Evolutionary conservation across 1,140 invertebrate species (phyloP).

Genomic region (Manduca sexta): DNA sequence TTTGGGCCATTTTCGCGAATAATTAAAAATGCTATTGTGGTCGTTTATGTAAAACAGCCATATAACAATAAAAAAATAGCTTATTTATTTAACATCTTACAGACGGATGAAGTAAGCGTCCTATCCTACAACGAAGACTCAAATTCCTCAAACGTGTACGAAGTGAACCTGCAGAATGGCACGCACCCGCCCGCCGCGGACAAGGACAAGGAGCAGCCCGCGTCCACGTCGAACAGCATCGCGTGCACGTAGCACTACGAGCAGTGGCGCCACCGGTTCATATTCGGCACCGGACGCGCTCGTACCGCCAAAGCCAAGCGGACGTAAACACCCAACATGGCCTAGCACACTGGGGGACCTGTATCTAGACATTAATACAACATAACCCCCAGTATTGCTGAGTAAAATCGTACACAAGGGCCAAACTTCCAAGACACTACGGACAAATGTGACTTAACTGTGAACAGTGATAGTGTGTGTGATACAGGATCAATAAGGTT

Average conservation of each 20-base stretch:
- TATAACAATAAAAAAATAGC: too few species aligned
- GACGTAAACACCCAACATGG: constrained; percentile 22
- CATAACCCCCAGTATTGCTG: too few species aligned
- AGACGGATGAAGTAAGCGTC: constrained; percentile 61
- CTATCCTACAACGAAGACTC: constrained; percentile 65
- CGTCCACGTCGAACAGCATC: constrained; percentile 44
- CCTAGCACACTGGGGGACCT: too few species aligned
- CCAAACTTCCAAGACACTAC: too few species aligned
- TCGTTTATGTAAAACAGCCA: too few species aligned
- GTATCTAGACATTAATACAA: too few species aligned
- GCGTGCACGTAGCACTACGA: constrained; percentile 67
- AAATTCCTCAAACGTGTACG: constrained; percentile 61
- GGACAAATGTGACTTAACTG: too few species aligned
- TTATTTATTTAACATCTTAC: constrained; percentile 9
- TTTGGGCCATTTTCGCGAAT: too few species aligned
- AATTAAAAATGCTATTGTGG: too few species aligned
- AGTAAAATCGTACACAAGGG: too few species aligned
- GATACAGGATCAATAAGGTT: too few species aligned
- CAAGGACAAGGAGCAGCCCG: constrained; percentile 24
- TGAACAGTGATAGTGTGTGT: too few species aligned
- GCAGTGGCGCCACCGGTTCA: constrained; percentile 56
- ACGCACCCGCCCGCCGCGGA: constrained; percentile 10
- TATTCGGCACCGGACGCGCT: constrained; percentile 43
- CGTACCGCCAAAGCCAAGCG: constrained; percentile 30
- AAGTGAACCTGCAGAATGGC: constrained; percentile 48